Evolutionary conservation across 1,140 invertebrate genomes (phyloP), one percentile per base, ranked within the genome.

Genomic region (Phymorhynchus buccinoides): DNA sequence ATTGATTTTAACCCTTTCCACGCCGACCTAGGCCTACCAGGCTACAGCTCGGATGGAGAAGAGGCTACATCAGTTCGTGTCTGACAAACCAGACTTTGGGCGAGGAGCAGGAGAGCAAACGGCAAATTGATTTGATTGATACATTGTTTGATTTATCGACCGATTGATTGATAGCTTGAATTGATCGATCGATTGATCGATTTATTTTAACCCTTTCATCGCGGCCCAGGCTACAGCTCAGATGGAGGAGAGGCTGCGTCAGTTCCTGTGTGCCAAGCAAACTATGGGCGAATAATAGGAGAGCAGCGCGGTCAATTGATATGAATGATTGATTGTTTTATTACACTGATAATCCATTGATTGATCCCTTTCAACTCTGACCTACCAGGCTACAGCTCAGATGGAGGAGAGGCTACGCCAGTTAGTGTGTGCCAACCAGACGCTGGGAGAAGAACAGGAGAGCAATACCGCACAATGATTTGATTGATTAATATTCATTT

Each of bases 371-470:
- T n/a, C n/a, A n/a, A n/a, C n/a, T n/a, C n/a, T n/a, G n/a, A n/a
- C n/a, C n/a, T n/a, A n/a, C 44, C 86, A 96, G 95, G 98, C 98
- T 18, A 98, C 98, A 48, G 96, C 96, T 88, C 97, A 99, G 92
- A 99, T 99, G 98, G 97, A 99, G 92, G 97, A 98, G 90, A 94
- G 96, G 62, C 90, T 98, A 79, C 95, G 95, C 84, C 95, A 96
- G 92, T 98, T 97, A 90, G 96, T 98, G 78, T 95, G 96, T 88
- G 96, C 96, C 42, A 90, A 91, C 83, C 88, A 83, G 39, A 86
- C 84, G 32, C 94, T 95, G 81, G 96, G 96, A 90, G 68, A 80
- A 16, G 86, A 82, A 6, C 85, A 88, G 42, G 91, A 92, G 52
- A 96, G 95, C 18, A 95, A 98, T 90, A 98, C 98, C 7, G 98